Evolutionary conservation across 2,797 vertebrate species (phyloP).

Genomic region (Centroberyx gerrardi): DNA sequence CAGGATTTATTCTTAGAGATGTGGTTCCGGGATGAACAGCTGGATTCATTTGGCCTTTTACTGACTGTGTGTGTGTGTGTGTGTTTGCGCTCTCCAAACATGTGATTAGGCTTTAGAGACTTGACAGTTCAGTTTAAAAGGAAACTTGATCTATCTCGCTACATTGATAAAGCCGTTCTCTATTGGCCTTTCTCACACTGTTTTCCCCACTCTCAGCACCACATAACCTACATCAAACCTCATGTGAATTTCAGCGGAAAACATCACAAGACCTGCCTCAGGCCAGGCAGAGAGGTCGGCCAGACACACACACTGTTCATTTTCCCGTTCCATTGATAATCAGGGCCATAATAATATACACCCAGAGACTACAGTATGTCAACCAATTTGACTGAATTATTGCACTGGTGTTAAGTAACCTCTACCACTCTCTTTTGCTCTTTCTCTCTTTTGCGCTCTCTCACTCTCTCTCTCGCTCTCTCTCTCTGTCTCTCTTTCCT

Average conservation of each 20-base stretch:
- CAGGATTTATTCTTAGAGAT: slow-evolving; percentile 14
- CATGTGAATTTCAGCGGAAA: slow-evolving; percentile 16
- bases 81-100: slow-evolving; percentile 5
- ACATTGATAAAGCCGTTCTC: neutral
- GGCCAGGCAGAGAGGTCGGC: neutral
- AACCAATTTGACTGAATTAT: neutral
- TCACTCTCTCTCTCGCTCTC: no score
- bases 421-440: neutral
- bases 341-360: neutral
- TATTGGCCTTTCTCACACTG: neutral
- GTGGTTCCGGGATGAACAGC: slow-evolving; percentile 8
- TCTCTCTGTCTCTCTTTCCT: neutral
- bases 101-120: slow-evolving; percentile 15
- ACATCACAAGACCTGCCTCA: slow-evolving; percentile 62
- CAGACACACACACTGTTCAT: neutral
- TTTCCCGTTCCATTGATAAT: neutral
- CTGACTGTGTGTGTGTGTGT: neutral
- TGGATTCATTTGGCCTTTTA: neutral
- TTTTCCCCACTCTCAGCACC: neutral
- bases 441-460: no score
- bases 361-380: neutral
- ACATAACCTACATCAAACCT: neutral
- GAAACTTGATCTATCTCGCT: slow-evolving; percentile 3
- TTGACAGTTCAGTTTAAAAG: slow-evolving; percentile 2
- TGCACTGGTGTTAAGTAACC: neutral